phyloP scores from a whole-genome alignment of 2,888 invertebrate species.

The Hydroisotoma schaefferi region DNA sequence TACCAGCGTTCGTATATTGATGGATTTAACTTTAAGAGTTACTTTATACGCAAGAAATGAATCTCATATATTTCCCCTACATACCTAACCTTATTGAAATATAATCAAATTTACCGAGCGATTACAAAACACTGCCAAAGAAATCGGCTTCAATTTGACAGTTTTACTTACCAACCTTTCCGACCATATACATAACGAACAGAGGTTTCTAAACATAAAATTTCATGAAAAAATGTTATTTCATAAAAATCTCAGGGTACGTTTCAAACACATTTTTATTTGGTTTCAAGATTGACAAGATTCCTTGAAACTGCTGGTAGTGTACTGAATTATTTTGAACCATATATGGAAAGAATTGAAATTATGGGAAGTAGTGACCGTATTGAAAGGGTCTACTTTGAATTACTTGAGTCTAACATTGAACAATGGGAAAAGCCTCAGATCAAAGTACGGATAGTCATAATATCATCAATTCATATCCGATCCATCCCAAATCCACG shows the following conservation, averaged over 20 bases:
- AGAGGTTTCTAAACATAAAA: slow-evolving; percentile 58
- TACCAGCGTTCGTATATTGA: not conserved
- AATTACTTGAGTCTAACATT: slow-evolving; percentile 97
- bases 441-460: slow-evolving; percentile 66
- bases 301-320: slow-evolving; percentile 95
- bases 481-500: not conserved
- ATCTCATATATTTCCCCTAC: slow-evolving; percentile 94
- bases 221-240: not conserved
- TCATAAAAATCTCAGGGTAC: not conserved
- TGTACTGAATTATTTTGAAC: slow-evolving; percentile 95
- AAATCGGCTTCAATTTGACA: slow-evolving; percentile 98
- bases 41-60: slow-evolving; percentile 86
- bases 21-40: slow-evolving; percentile 10
- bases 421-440: slow-evolving; percentile 99
- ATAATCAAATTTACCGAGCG: slow-evolving; percentile 94
- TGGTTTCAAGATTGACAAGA: slow-evolving; percentile 68
- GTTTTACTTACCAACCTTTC: slow-evolving; percentile 95
- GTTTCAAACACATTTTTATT: slow-evolving; percentile 1
- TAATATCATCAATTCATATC: not conserved
- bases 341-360: slow-evolving; percentile 96
- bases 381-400: slow-evolving; percentile 98
- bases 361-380: slow-evolving; percentile 94
- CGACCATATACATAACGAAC: slow-evolving; percentile 99
- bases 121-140: slow-evolving; percentile 98
- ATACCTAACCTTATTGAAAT: slow-evolving; percentile 99